These are phyloP conservation scores for Congeria kusceri DNA, from an alignment of 2,888 invertebrate species.

Conservation along the genomic window DNA sequence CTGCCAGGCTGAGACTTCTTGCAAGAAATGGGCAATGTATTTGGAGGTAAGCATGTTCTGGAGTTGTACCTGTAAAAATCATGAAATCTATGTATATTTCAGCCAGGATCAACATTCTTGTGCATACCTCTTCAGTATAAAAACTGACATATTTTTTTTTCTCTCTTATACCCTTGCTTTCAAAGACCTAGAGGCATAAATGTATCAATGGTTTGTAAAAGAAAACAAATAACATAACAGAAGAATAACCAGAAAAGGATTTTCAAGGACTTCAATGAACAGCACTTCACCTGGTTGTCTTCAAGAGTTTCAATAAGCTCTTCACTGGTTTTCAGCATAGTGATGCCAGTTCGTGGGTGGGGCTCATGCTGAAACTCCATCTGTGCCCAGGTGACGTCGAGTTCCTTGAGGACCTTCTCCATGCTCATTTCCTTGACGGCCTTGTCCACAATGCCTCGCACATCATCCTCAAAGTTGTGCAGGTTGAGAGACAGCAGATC, in stretches of 20 bases:
- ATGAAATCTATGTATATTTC: no score
- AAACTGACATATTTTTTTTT: no score
- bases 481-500: slow-evolving; percentile 96
- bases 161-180: no score
- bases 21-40: slow-evolving; percentile 97
- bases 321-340: slow-evolving; percentile 95
- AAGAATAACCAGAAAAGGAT: no score
- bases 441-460: slow-evolving; percentile 97
- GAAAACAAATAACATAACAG: no score
- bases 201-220: no score
- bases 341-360: slow-evolving; percentile 94
- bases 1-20: slow-evolving; percentile 98
- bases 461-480: slow-evolving; percentile 98
- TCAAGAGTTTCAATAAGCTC: slow-evolving; percentile 98
- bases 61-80: slow-evolving; percentile 90
- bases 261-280: no score
- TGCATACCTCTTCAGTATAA: no score
- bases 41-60: slow-evolving; percentile 98
- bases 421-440: slow-evolving; percentile 99
- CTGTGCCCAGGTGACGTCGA: slow-evolving; percentile 95
- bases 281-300: slow-evolving; percentile 93
- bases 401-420: slow-evolving; percentile 96
- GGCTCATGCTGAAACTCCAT: slow-evolving; percentile 95
- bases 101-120: no score
- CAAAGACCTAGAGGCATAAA: no score